Percentiles rank a stretch among this genome's conserved stretches.
phyloP scores from a whole-genome alignment of 2,113 vertebrate genomes.

The Siniperca knerii region DNA sequence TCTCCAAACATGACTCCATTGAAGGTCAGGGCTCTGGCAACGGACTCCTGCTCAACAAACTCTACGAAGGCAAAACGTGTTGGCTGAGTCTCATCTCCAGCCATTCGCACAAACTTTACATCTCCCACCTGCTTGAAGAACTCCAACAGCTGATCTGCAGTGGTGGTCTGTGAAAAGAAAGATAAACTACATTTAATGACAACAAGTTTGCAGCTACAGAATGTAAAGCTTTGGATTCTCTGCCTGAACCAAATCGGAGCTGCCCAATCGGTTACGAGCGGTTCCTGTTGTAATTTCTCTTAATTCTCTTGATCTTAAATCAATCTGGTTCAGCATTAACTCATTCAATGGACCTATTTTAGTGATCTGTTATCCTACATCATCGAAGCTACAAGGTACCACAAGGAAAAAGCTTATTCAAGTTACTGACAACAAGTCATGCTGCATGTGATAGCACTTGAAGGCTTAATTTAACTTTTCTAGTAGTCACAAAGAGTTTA shows the following conservation, averaged over 20 bases:
- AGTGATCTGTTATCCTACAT: neutral
- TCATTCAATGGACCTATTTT: no score
- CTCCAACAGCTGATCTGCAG: constrained; percentile 94
- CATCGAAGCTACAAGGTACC: neutral
- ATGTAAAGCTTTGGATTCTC: neutral
- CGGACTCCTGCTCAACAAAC: constrained; percentile 95
- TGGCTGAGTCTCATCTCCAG: constrained; percentile 96
- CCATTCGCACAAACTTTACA: constrained; percentile 98
- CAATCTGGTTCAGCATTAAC: neutral
- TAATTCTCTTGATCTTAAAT: neutral
- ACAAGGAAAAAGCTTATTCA: neutral
- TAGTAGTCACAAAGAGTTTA: neutral
- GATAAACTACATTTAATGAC: neutral
- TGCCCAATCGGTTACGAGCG: no score
- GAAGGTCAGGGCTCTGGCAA: constrained; percentile 93
- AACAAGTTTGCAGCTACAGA: neutral
- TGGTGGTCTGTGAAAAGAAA: constrained; percentile 87
- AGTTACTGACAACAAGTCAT: neutral
- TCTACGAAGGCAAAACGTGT: constrained; percentile 97
- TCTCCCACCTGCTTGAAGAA: constrained; percentile 98
- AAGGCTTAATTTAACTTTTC: neutral
- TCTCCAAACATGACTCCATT: constrained; percentile 99
- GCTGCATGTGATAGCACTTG: neutral
- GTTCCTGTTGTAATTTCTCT: neutral
- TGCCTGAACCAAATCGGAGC: no score